Evolutionary conservation across 1,140 invertebrate genomes (phyloP).

Genomic region (Rhynchophorus ferrugineus): DNA sequence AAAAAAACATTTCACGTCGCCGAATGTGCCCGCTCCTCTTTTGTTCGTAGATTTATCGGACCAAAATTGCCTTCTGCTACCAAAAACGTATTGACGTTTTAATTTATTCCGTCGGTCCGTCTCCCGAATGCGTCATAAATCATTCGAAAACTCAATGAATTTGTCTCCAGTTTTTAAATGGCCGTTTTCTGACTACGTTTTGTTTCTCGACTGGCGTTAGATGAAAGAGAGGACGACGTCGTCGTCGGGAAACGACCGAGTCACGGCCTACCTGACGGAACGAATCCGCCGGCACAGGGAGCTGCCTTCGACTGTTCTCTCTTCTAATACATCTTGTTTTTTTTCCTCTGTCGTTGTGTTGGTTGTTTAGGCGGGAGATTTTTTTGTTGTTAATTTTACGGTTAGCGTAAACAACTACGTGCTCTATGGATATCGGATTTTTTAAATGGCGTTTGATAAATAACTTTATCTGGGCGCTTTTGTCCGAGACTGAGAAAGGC

Average conservation of each 20-base stretch:
- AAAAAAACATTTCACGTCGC: constrained; percentile 20
- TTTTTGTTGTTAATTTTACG: not conserved
- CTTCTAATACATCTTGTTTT: not conserved
- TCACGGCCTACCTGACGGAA: constrained; percentile 20
- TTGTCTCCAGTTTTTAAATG: constrained; percentile 22
- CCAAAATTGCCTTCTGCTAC: constrained; percentile 20
- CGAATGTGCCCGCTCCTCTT: constrained; percentile 4
- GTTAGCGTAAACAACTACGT: not conserved
- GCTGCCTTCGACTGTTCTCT: constrained; percentile 7
- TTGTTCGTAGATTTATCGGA: constrained; percentile 21
- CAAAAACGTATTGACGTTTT: constrained; percentile 20
- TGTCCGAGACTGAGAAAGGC: no score
- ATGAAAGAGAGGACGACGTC: constrained; percentile 3
- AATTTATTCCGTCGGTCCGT: constrained; percentile 14
- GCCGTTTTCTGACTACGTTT: constrained; percentile 20
- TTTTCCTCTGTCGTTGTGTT: no score
- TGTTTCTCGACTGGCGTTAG: constrained; percentile 10
- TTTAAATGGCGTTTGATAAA: no score
- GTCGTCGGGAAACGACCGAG: constrained; percentile 10
- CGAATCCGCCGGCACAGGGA: constrained; percentile 15
- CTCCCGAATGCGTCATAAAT: constrained; percentile 12
- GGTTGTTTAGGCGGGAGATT: no score
- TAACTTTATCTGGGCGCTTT: no score
- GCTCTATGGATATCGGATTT: not conserved
- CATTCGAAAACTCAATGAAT: constrained; percentile 20